Conservation (phyloP, 2,888 invertebrate genomes). For the Laothoe populi region DNA sequence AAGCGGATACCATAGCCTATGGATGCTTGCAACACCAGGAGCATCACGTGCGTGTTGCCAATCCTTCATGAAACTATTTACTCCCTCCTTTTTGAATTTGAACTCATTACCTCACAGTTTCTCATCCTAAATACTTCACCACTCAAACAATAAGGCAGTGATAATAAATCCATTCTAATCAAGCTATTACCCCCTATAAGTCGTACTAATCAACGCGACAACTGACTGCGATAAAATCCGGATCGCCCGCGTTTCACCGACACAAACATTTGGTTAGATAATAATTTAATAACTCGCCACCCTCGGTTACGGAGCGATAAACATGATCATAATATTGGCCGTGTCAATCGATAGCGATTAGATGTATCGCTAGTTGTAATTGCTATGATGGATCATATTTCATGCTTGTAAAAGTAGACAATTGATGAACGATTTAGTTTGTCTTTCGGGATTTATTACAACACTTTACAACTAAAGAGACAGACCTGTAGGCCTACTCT, state of each 20-base stretch:
- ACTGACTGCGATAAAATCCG: background rate
- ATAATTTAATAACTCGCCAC: constrained; percentile 50
- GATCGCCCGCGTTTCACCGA: constrained; percentile 8
- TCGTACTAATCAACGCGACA: background rate
- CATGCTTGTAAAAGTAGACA: too few species aligned
- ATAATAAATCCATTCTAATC: background rate
- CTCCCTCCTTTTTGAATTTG: too few species aligned
- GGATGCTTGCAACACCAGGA: too few species aligned
- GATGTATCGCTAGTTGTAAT: background rate
- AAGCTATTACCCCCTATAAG: background rate
- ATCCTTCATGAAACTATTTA: too few species aligned
- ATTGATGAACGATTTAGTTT: background rate
- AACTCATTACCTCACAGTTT: too few species aligned
- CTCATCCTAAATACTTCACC: too few species aligned
- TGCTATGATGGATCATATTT: constrained; percentile 9
- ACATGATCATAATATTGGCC: constrained; percentile 42
- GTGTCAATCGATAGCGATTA: constrained; percentile 25
- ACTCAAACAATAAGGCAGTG: too few species aligned
- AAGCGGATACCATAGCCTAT: too few species aligned
- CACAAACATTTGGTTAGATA: constrained; percentile 44
- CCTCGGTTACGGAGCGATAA: constrained; percentile 50
- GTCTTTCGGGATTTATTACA: background rate
- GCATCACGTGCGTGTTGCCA: too few species aligned
- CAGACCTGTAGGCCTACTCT: too few species aligned
- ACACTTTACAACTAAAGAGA: background rate